phyloP scores from a whole-genome alignment of 1,140 invertebrate genomes.

The Nephila pilipes region DNA sequence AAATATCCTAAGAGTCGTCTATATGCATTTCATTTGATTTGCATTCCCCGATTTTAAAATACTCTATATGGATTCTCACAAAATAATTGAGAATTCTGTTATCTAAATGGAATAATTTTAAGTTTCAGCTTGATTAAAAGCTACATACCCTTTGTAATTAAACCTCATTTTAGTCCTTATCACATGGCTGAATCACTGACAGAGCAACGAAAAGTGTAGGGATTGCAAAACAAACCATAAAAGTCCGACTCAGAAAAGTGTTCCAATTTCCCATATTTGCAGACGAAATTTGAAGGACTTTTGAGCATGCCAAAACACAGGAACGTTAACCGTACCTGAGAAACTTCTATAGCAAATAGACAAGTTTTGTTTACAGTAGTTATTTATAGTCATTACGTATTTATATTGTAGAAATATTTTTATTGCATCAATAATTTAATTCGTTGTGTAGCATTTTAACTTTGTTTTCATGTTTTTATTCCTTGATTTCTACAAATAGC shows the following conservation, averaged over 20 bases:
- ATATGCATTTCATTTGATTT: too few species aligned
- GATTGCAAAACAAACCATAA: conserved; percentile 5
- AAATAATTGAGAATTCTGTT: too few species aligned
- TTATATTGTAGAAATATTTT: conserved; percentile 19
- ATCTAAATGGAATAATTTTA: too few species aligned
- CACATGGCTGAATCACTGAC: background rate
- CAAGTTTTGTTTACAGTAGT: conserved; percentile 57
- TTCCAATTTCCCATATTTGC: conserved; percentile 55
- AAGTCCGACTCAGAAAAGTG: background rate
- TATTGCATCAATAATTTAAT: background rate
- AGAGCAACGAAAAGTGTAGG: background rate
- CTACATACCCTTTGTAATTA: too few species aligned
- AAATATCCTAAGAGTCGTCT: too few species aligned
- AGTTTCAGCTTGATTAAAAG: too few species aligned
- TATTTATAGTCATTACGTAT: conserved; percentile 58
- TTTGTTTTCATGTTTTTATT: background rate
- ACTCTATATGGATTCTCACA: too few species aligned
- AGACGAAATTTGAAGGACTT: conserved; percentile 55
- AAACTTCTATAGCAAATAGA: conserved; percentile 46
- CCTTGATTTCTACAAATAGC: background rate
- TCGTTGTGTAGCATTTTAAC: background rate
- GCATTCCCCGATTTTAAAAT: too few species aligned
- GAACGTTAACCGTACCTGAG: conserved; percentile 49
- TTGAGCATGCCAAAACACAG: background rate
- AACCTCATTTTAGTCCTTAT: background rate